Evolutionary conservation across 1,140 invertebrate genomes (phyloP).

Genomic region (Drosophila grimshawi): DNA sequence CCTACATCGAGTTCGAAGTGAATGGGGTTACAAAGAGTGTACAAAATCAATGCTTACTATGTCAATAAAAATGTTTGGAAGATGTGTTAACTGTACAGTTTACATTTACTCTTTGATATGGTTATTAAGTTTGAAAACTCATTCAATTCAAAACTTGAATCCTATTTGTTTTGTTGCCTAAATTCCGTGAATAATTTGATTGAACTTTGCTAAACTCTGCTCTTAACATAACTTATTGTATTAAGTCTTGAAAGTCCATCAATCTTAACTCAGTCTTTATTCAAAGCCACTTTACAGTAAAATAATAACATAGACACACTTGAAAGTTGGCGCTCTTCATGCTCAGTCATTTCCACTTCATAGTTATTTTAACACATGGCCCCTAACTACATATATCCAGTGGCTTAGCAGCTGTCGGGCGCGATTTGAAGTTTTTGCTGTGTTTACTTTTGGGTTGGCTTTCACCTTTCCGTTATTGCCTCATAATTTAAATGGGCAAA

Average conservation of each 20-base stretch:
- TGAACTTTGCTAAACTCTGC: background rate
- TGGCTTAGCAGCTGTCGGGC: conserved; percentile 39
- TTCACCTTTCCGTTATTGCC: conserved; percentile 46
- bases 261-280: background rate
- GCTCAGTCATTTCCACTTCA: conserved; percentile 13
- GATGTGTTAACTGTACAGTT: background rate
- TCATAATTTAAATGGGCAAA: conserved; percentile 75
- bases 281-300: conserved; percentile 1
- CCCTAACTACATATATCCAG: conserved; percentile 22
- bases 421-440: conserved; percentile 25
- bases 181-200: too few relatives aligned
- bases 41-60: too few relatives aligned
- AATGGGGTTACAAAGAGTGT: background rate
- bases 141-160: too few relatives aligned
- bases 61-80: background rate
- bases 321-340: background rate
- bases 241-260: background rate
- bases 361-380: conserved; percentile 25
- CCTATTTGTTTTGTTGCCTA: too few relatives aligned
- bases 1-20: background rate
- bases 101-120: too few relatives aligned
- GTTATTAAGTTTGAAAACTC: too few relatives aligned
- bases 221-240: background rate
- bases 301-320: conserved; percentile 5
- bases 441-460: conserved; percentile 19